These are phyloP conservation scores for Pterostichus madidus DNA, from an alignment of 2,888 invertebrate genomes.

Conservation along the genomic window DNA sequence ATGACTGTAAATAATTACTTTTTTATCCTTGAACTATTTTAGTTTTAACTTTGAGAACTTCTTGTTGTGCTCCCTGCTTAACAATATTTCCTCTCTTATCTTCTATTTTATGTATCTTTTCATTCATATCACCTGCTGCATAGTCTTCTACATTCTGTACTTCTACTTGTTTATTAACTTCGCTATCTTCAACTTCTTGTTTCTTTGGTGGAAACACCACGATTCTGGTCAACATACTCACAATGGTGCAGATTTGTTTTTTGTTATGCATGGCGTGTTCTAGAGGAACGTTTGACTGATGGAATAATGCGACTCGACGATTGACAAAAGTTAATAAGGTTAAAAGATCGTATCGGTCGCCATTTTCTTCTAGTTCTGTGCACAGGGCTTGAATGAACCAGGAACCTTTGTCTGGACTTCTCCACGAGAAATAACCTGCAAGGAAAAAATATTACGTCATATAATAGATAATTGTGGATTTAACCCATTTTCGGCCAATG, in stretches of 20 bases:
- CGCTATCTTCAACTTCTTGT: background rate
- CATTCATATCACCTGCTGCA: background rate
- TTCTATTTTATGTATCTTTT: background rate
- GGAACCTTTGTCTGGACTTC: conserved; percentile 83
- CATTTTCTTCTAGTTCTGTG: conserved; percentile 77
- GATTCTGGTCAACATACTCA: conserved; percentile 83
- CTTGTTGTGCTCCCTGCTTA: background rate
- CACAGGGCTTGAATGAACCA: conserved; percentile 87
- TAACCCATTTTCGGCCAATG: no score
- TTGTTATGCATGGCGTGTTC: conserved; percentile 78
- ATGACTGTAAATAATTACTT: background rate
- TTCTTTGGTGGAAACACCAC: conserved; percentile 76
- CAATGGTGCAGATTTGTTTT: conserved; percentile 85
- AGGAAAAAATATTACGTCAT: conserved; percentile 22
- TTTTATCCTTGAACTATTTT: conserved; percentile 12
- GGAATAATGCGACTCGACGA: conserved; percentile 83
- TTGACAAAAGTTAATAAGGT: conserved; percentile 82
- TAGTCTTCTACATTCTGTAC: background rate
- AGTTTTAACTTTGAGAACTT: background rate
- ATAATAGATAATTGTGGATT: no score
- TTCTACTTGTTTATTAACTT: background rate
- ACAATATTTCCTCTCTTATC: no score
- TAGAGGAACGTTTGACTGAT: conserved; percentile 79
- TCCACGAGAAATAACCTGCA: conserved; percentile 84
- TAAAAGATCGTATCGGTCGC: conserved; percentile 79